Conservation (phyloP, 2,888 invertebrate species). For the Cantharis nigra region DNA sequence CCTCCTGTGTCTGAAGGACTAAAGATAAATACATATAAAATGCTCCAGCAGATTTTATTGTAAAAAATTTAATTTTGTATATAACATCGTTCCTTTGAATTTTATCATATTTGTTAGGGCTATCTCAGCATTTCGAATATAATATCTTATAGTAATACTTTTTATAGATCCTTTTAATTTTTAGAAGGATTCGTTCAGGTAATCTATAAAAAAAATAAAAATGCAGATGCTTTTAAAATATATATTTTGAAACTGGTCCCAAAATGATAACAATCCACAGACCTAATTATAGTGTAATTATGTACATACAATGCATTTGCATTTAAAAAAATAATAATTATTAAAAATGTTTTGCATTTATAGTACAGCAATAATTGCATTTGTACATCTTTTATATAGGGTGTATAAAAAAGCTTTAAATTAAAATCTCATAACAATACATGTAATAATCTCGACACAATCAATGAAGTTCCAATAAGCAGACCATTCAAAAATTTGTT, state of each 20-base stretch:
- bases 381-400: constrained; percentile 14
- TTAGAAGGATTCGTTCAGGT: too few species aligned
- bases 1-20: too few species aligned
- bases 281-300: constrained; percentile 37
- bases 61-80: too few species aligned
- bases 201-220: constrained; percentile 6
- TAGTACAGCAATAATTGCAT: constrained; percentile 10
- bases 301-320: constrained; percentile 28
- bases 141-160: too few species aligned
- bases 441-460: constrained; percentile 11
- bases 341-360: background rate
- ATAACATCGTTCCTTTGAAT: too few species aligned
- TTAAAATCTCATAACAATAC: constrained; percentile 12
- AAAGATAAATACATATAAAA: too few species aligned
- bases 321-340: constrained; percentile 1
- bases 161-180: too few species aligned
- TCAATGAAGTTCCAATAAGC: background rate
- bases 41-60: too few species aligned
- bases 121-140: too few species aligned
- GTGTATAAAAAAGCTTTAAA: constrained; percentile 5
- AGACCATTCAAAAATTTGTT: background rate
- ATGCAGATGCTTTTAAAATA: constrained; percentile 37
- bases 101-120: too few species aligned
- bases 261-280: constrained; percentile 48
- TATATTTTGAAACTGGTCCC: constrained; percentile 46